phyloP scores from a whole-genome alignment of 2,888 invertebrate species.

The Chesias legatella region DNA sequence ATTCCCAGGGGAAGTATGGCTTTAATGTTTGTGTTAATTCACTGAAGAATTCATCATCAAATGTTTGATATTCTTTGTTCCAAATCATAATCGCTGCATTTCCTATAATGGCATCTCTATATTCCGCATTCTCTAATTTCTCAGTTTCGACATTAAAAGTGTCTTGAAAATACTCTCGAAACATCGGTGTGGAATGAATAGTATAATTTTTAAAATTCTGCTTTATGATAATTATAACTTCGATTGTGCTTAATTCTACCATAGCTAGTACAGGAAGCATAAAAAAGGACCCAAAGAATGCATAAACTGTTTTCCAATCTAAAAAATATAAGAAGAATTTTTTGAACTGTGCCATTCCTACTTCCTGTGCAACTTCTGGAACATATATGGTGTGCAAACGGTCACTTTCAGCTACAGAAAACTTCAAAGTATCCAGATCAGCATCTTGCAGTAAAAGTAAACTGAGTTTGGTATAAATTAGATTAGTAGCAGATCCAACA shows the following conservation, averaged over 20 bases:
- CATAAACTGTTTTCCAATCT: slow-evolving; percentile 36
- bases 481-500: slow-evolving; percentile 45
- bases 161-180: slow-evolving; percentile 41
- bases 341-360: slow-evolving; percentile 29
- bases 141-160: slow-evolving; percentile 38
- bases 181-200: slow-evolving; percentile 44
- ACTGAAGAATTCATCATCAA: slow-evolving; percentile 53
- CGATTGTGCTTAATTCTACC: slow-evolving; percentile 37
- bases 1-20: slow-evolving; percentile 43
- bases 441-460: slow-evolving; percentile 42
- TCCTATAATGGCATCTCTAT: slow-evolving; percentile 31
- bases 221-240: slow-evolving; percentile 43
- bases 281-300: slow-evolving; percentile 28
- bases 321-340: slow-evolving; percentile 40
- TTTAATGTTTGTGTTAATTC: slow-evolving; percentile 40
- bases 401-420: slow-evolving; percentile 39
- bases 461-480: slow-evolving; percentile 40
- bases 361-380: slow-evolving; percentile 16
- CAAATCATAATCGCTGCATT: slow-evolving; percentile 52
- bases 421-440: slow-evolving; percentile 43
- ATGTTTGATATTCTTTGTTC: slow-evolving; percentile 45
- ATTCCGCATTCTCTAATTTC: slow-evolving; percentile 25
- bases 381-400: slow-evolving; percentile 27
- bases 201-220: slow-evolving; percentile 25
- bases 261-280: slow-evolving; percentile 33